Evolutionary conservation across 1,140 invertebrate species (phyloP), one percentile per base, ranked within the genome.

Genomic region (Drosophila virilis): DNA sequence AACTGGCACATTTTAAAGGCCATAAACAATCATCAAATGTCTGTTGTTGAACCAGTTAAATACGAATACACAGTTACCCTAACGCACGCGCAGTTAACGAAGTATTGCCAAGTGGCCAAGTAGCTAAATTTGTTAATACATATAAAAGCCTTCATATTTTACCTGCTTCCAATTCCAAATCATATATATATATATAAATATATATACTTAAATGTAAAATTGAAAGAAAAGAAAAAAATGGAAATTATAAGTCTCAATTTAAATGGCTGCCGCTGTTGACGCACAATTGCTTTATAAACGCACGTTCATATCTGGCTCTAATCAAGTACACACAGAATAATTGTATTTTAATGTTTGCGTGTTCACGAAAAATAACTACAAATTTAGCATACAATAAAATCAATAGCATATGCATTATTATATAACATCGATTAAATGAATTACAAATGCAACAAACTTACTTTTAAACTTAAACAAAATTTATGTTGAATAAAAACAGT

Each of bases 401-500:
- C 72, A 71, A 74, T 77, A 90, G 74, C 81, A 90, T 90, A 90
- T 78, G 78, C 81, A 82, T 86, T 90, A 81, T 81, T 68, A 58
- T 78, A 85, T 86, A 86, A 90, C 77, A 90, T 83, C 77, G 83
- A 86, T 83, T 86, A 86, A 80, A 83, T 83, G 46, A 75, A 55
- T 84, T 84, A 80, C 65, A 83, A 88, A 84, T 73, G 74, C 82
- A 88, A 84, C 83, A 88, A 79, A 88, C 83, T 88, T 86, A 88
- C 84, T 89, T 86, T 88, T 88, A 86, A 86, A 86, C 84, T 72
- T 77, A 77, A 77, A 77, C 46, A 60, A 89, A 84, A 90, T 84
- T 89, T 89, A 89, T 89, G 84, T 89, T 89, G 84, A 89, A 89
- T 89, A 89, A 89, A 83, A 89, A 89, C 84, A 89, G 84, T 89